Percentiles rank a stretch among this genome's conserved stretches.
Conservation (phyloP, 1,140 invertebrate genomes). For the Chironomus striatipennis region DNA sequence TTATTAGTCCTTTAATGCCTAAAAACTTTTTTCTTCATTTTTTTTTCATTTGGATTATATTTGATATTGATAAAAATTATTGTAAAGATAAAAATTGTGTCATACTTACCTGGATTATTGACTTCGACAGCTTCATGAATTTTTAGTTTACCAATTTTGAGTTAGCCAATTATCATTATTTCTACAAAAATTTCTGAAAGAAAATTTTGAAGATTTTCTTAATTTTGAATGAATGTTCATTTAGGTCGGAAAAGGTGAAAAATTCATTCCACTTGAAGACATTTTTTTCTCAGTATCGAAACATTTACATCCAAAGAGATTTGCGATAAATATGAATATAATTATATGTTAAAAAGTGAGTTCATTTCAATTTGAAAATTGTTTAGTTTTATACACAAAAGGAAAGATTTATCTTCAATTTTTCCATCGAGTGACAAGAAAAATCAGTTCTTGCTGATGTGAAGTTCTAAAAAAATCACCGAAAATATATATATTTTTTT, state of each 20-base stretch:
- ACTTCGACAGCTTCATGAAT: conserved; percentile 14
- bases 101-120: conserved; percentile 9
- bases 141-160: neutral
- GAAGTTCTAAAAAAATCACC: neutral
- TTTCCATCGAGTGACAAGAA: neutral
- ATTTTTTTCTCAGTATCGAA: conserved; percentile 35
- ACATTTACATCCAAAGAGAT: conserved; percentile 28
- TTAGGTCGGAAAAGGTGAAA: neutral
- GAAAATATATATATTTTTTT: neutral
- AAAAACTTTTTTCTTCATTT: neutral
- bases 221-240: neutral
- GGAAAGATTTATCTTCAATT: neutral
- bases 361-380: neutral
- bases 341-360: neutral
- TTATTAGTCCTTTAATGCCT: neutral
- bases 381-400: neutral
- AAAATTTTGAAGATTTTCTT: neutral
- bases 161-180: neutral
- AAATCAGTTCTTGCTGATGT: neutral
- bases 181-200: neutral
- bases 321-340: neutral
- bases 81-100: conserved; percentile 15
- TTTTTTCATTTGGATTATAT: neutral
- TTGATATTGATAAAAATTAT: conserved; percentile 8
- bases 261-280: conserved; percentile 16